Percentiles rank a stretch among this genome's conserved stretches.
Evolutionary conservation across 1,140 invertebrate species (phyloP).

Genomic region (Liolophura sinensis): DNA sequence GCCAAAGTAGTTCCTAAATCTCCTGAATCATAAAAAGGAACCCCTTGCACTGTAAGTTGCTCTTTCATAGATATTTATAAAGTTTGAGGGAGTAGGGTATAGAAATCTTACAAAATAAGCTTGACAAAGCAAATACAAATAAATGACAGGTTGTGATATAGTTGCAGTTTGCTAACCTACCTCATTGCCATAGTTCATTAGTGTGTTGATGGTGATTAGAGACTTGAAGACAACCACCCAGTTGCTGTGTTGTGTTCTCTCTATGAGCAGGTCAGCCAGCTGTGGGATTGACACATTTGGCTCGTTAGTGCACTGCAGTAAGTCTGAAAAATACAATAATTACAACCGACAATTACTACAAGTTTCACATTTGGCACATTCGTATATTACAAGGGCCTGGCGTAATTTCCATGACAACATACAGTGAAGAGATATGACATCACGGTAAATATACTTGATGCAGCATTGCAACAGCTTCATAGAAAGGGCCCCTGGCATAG

Average conservation of each 20-base stretch:
- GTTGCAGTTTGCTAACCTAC: slow-evolving; percentile 64
- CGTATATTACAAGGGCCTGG: no score
- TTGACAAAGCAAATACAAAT: background rate
- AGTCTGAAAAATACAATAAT: slow-evolving; percentile 73
- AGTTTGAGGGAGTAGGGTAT: background rate
- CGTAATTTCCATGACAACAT: no score
- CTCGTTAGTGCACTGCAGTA: slow-evolving; percentile 99
- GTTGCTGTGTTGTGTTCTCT: slow-evolving; percentile 94
- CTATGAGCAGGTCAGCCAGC: slow-evolving; percentile 96
- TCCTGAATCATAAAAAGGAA: no score
- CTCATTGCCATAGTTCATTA: slow-evolving; percentile 99
- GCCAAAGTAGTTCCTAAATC: no score
- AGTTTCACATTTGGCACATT: no score
- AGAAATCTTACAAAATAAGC: background rate
- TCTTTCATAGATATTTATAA: no score
- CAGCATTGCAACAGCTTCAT: no score
- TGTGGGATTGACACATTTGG: slow-evolving; percentile 99
- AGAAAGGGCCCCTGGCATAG: no score
- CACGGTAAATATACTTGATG: no score
- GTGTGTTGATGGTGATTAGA: slow-evolving; percentile 96
- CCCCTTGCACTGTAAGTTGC: no score
- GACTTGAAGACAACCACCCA: slow-evolving; percentile 99
- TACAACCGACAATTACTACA: background rate
- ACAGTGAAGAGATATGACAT: no score
- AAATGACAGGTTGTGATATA: background rate